Conservation (phyloP, 2,113 vertebrate genomes). For the Pedionomus torquatus region DNA sequence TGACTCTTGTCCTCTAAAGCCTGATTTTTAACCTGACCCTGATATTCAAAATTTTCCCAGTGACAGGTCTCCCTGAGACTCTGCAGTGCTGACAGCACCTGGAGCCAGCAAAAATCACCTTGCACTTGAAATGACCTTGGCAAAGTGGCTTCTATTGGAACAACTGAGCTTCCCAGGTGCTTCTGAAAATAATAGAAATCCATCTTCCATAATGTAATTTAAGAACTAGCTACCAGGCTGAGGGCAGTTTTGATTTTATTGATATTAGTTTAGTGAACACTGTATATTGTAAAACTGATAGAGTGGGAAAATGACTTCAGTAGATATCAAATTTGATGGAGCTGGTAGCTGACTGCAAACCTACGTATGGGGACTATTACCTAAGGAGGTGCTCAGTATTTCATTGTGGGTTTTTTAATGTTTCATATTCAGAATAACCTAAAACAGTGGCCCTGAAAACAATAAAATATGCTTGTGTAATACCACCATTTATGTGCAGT, state of each 20-base stretch:
- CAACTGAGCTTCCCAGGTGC: background rate
- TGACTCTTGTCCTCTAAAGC: background rate
- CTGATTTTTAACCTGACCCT: background rate
- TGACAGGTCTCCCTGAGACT: background rate
- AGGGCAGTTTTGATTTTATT: conserved; percentile 52
- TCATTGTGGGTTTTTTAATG: conserved; percentile 53
- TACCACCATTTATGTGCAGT: conserved; percentile 63
- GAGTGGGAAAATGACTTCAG: conserved; percentile 54
- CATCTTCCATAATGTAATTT: conserved; percentile 26
- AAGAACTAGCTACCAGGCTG: conserved; percentile 22
- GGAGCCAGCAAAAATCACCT: background rate
- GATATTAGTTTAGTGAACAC: conserved; percentile 58
- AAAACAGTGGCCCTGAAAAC: conserved; percentile 57
- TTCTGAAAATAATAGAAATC: conserved; percentile 34
- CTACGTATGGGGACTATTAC: background rate
- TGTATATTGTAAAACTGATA: conserved; percentile 51
- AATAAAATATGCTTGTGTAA: conserved; percentile 49
- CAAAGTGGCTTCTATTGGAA: background rate
- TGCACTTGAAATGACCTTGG: conserved; percentile 17
- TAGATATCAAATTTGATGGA: conserved; percentile 51
- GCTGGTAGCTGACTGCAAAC: background rate
- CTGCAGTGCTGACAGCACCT: background rate
- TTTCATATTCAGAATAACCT: conserved; percentile 49
- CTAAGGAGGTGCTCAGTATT: conserved; percentile 32
- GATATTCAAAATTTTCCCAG: background rate